These are phyloP conservation scores for Bagarius yarrelli DNA, from an alignment of 2,113 vertebrate genomes.

Conservation along the genomic window DNA sequence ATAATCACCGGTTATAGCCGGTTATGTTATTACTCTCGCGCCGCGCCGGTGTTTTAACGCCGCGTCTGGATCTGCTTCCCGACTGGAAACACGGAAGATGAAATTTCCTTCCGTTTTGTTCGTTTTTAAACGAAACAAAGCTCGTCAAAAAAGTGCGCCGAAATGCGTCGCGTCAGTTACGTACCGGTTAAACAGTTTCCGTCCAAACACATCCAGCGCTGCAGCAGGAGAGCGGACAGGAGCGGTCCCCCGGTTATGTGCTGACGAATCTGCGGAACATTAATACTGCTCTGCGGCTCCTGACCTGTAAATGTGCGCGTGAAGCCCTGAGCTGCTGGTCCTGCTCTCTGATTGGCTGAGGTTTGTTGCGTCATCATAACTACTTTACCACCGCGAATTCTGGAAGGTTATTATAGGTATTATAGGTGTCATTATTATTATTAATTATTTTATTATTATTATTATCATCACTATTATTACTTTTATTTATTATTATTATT, in stretches of 20 bases:
- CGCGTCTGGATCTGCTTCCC: background rate
- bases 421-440: too few species aligned
- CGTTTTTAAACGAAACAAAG: background rate
- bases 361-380: background rate
- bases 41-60: background rate
- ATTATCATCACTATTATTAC: too few species aligned
- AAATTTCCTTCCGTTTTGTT: background rate
- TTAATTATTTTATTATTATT: too few species aligned
- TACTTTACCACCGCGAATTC: background rate
- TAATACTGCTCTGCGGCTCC: background rate
- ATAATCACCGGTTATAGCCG: background rate
- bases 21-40: background rate
- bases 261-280: background rate
- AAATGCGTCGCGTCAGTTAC: background rate
- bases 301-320: background rate
- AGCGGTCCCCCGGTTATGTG: background rate
- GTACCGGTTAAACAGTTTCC: background rate
- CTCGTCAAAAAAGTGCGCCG: background rate
- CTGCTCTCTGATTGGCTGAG: slow-evolving; percentile 2
- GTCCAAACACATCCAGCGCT: background rate
- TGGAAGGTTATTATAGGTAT: too few species aligned
- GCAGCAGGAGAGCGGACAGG: background rate
- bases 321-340: background rate
- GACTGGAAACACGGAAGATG: background rate
- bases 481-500: too few species aligned